Conservation (phyloP, 2,888 invertebrate species). For the Ceramica pisi region DNA sequence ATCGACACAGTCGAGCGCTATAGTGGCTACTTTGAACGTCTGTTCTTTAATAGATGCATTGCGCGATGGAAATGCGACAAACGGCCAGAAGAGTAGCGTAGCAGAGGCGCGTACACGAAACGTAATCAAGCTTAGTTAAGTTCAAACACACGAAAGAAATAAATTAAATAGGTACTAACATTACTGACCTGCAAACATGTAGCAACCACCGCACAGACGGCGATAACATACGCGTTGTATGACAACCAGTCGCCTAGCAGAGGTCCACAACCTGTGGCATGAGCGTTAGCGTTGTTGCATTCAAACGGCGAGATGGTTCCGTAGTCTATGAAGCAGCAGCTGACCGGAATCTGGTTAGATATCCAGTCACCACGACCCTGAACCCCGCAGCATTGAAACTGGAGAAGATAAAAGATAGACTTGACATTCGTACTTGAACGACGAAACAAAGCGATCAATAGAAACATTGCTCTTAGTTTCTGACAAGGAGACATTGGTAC, state of each 20-base stretch:
- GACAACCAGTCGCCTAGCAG: conserved; percentile 89
- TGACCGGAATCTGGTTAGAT: conserved; percentile 86
- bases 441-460: neutral
- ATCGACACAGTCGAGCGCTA: too few species aligned
- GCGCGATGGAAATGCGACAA: too few species aligned
- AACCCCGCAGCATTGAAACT: conserved; percentile 93
- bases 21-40: too few species aligned
- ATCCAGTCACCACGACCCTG: conserved; percentile 89
- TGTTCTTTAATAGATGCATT: too few species aligned
- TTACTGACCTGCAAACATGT: conserved; percentile 80
- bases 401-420: conserved; percentile 36
- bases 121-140: neutral
- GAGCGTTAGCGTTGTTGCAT: conserved; percentile 81
- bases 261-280: conserved; percentile 88
- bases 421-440: too few species aligned
- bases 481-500: neutral
- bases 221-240: conserved; percentile 76
- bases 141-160: neutral
- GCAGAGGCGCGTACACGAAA: too few species aligned
- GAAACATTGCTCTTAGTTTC: conserved; percentile 27
- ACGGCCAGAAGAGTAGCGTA: too few species aligned
- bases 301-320: conserved; percentile 85
- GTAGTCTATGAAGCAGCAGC: conserved; percentile 90
- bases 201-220: conserved; percentile 74
- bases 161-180: conserved; percentile 32